A percentile compares a stretch with the other conserved stretches of the same genome.
These are phyloP conservation scores for Lagenorhynchus albirostris DNA, from an alignment of 2,113 vertebrate species.

Conservation along the genomic window DNA sequence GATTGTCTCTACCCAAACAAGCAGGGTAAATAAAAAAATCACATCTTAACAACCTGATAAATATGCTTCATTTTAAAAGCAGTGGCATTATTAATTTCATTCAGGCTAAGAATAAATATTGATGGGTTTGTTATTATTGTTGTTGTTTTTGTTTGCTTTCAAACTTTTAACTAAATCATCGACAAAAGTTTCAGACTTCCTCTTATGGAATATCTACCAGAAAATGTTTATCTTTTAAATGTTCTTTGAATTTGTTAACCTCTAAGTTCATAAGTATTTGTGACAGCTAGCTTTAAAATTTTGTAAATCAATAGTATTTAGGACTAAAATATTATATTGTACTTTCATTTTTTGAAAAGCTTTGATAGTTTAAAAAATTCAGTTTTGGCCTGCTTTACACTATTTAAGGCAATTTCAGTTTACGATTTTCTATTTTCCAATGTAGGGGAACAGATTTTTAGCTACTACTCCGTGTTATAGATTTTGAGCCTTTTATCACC, in stretches of 20 bases:
- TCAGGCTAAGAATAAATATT: not conserved
- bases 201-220: not conserved
- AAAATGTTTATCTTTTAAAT: not conserved
- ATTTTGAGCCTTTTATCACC: conserved; percentile 23
- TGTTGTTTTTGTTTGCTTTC: not conserved
- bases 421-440: not conserved
- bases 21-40: not conserved
- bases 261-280: conserved; percentile 11
- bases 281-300: not conserved
- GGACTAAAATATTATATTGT: not conserved
- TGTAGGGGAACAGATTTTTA: conserved; percentile 13
- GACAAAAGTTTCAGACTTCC: not conserved
- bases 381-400: not conserved
- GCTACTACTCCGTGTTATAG: not conserved
- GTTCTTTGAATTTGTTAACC: not conserved
- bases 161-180: not conserved
- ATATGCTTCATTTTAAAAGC: not conserved
- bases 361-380: not conserved
- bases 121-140: not conserved
- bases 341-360: not conserved
- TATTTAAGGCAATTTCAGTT: not conserved
- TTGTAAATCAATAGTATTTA: not conserved
- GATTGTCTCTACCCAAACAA: not conserved
- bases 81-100: not conserved
- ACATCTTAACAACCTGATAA: not conserved